phyloP scores from a whole-genome alignment of 2,888 invertebrate genomes.

The Campopleginae sp. region DNA sequence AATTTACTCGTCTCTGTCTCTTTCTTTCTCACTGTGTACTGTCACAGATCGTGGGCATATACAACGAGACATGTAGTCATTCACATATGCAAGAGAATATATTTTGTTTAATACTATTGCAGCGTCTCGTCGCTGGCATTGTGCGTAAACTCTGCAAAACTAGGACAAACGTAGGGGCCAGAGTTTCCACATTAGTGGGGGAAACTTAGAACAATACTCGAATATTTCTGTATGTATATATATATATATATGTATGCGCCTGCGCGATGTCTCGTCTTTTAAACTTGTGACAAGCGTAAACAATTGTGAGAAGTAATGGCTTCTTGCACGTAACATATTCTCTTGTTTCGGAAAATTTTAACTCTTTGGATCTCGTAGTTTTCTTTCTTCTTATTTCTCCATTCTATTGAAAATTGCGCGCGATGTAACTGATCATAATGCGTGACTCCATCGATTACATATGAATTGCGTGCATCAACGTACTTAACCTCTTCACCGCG shows the following conservation, averaged over 20 bases:
- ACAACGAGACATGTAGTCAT: slow-evolving; percentile 19
- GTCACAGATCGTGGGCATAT: slow-evolving; percentile 19
- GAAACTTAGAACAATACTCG: slow-evolving; percentile 1
- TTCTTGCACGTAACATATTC: not conserved
- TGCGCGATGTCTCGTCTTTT: not conserved
- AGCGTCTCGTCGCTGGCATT: slow-evolving; percentile 80
- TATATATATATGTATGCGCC: not conserved
- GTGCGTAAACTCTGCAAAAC: slow-evolving; percentile 83
- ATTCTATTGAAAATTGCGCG: not conserved
- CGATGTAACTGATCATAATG: not conserved
- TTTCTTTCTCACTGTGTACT: not conserved
- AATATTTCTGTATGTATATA: not conserved
- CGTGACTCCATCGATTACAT: slow-evolving; percentile 37
- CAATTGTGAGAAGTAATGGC: slow-evolving; percentile 85
- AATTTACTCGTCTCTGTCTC: slow-evolving; percentile 27
- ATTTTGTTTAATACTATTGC: slow-evolving; percentile 1
- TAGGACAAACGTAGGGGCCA: slow-evolving; percentile 45
- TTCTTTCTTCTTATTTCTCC: not conserved
- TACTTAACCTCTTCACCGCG: slow-evolving; percentile 30
- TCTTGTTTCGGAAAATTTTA: not conserved
- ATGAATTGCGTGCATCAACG: slow-evolving; percentile 30
- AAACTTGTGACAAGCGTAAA: slow-evolving; percentile 81
- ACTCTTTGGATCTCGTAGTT: not conserved
- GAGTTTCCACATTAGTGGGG: slow-evolving; percentile 8
- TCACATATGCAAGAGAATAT: slow-evolving; percentile 12